Base-by-base conservation (phyloP, 2,113 vertebrate species). In the Chlorodrepanis virens region DNA sequence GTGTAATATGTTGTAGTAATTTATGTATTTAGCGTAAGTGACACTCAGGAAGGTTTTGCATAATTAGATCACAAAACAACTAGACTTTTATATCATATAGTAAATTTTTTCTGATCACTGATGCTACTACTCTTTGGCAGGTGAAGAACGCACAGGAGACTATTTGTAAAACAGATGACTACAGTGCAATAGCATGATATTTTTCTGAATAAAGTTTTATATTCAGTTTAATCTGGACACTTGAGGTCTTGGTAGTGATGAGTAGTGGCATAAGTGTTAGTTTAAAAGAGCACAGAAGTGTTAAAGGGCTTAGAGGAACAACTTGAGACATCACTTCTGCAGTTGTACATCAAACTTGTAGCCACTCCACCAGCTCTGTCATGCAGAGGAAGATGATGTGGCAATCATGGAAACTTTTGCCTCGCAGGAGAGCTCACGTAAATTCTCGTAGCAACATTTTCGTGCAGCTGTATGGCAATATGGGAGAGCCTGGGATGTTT, bases 261-360 rank as follows among this genome's bases (percentile, higher is more conserved):
- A 47, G 6, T 14, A 40, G 21, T 10, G 37, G 44, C 40, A 16
- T 12, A 35, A 56, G 10, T 3, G 15, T 28, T 83, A 39, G 10
- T 70, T 39, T 2, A 53, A 85, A 72, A 37, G 24, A 63, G 28
- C 3, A 14, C 5, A 18, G 14, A 35, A 45, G 17, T 50, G 11
- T 42, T 29, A 6, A n/a, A 76, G 65, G 64, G 7, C 21, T 45
- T 37, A 16, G 19, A 68, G 74, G 54, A 57, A 6, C n/a, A 35
- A 44, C 63, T 44, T 37, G n/a, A 56, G 63, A 14, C 12, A 8
- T 40, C 0, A 0, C 22, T 83, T n/a, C 22, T 1, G 1, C 33
- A 9, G 35, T 31, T 47, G 29, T 37, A 3, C 10, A 0, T 47
- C 22, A n/a, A 68, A 40, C 3, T 0, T 2, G 16, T 16, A 42